Evolutionary conservation across 1,140 invertebrate species (phyloP).

Genomic region (Mactra quadrangularis): DNA sequence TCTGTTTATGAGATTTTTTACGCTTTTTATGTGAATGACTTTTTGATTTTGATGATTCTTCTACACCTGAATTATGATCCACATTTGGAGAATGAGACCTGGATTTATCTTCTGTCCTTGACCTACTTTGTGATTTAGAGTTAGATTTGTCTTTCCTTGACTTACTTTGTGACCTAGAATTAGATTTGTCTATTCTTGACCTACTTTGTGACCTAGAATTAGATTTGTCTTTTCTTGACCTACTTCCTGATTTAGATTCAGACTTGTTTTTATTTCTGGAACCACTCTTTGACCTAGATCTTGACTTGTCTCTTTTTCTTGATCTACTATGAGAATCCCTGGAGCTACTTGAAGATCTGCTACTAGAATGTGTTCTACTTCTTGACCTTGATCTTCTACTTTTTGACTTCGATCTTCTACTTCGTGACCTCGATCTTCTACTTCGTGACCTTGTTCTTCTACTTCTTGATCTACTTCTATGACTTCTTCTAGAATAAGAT

Average conservation of each 20-base stretch:
- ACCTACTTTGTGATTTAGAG: no score
- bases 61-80: no score
- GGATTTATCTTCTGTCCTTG: no score
- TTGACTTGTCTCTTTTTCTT: neutral
- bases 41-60: no score
- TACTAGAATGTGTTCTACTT: constrained; percentile 15
- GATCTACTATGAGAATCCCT: neutral
- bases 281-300: neutral
- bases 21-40: no score
- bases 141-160: no score
- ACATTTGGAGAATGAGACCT: no score
- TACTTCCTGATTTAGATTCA: neutral
- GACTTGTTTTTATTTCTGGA: neutral
- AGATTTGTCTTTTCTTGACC: neutral
- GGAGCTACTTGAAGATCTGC: neutral
- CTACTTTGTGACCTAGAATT: neutral
- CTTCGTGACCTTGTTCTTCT: neutral
- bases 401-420: constrained; percentile 1
- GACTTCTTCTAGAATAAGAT: constrained; percentile 16
- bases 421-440: constrained; percentile 13
- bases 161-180: no score
- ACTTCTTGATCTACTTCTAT: constrained; percentile 23
- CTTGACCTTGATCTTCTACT: constrained; percentile 2
- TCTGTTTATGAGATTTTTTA: no score
- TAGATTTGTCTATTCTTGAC: neutral